Evolutionary conservation across 2,113 vertebrate genomes (phyloP), one percentile per base, ranked within the genome.

Genomic region (Mustelus asterias): DNA sequence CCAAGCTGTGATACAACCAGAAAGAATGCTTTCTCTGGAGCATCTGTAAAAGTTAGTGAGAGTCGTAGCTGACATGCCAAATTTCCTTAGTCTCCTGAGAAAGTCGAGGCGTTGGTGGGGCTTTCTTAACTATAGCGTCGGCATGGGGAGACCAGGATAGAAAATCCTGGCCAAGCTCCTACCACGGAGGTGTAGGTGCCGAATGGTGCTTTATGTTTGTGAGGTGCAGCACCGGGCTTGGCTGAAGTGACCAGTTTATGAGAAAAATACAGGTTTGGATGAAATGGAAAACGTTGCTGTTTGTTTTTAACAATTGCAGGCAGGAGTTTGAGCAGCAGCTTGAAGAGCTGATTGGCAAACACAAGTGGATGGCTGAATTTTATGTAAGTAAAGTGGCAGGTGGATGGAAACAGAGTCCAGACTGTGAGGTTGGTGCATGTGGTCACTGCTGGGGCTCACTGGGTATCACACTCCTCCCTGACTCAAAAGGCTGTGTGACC

Each of bases 361-460:
- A 37, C 60, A 63, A 92, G 9, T 92, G 89, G 89, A 92, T 63
- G 60, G 89, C 89, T 37, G 89, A 92, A 63, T 92, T 92, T 65
- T 92, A 92, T 65, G 89, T 92, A 65, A 92, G 89, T 65, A 54
- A 88, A 88, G 13, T 48, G 20, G 7, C 5, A 5, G 3, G 7
- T 6, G 6, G 3, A 5, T 18, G 37, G 80, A 41, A 41, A 0
- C 16, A 6, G 3, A 41, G 29, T 29, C 20, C 22, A 13, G 60
- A 26, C 22, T 70, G 10, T 37, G 37, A 86, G 41, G 24, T 86
- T 86, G 18, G 41, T 86, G 41, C 41, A 18, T 86, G 37, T 20
- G 16, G 83, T 86, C 41, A 86, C 41, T 41, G 37, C 41, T 3
- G 37, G 41, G 80, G 9, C n/a, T 80, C 11, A 11, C 33, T 37